A percentile compares a stretch with the other conserved stretches of the same genome.
Evolutionary conservation across 2,113 vertebrate species (phyloP).

Genomic region (Sander lucioperca): DNA sequence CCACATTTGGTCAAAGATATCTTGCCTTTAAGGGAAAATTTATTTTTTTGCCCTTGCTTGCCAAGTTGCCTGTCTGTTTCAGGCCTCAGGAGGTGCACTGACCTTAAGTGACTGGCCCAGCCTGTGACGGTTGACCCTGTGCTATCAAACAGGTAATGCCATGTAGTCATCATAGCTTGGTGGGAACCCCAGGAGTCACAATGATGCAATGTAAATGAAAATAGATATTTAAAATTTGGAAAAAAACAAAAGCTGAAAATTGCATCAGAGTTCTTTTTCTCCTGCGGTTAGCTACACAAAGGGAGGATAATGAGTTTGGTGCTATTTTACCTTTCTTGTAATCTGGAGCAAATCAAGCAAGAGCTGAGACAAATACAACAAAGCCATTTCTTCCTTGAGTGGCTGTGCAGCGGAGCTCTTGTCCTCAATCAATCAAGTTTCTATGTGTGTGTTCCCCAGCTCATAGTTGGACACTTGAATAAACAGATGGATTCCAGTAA

Average conservation of each 20-base stretch:
- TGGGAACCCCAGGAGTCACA: constrained; percentile 5
- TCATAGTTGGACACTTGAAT: constrained; percentile 12
- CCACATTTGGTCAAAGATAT: constrained; percentile 26
- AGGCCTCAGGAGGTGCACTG: constrained; percentile 39
- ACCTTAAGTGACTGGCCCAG: constrained; percentile 36
- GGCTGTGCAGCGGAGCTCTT: constrained; percentile 9
- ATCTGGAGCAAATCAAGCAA: constrained; percentile 45
- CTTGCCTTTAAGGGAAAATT: constrained; percentile 27
- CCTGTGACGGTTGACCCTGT: constrained; percentile 38
- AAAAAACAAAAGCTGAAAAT: constrained; percentile 31
- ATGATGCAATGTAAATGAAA: constrained; percentile 75
- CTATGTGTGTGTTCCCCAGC: not conserved
- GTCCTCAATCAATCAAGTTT: constrained; percentile 41
- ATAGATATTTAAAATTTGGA: constrained; percentile 63
- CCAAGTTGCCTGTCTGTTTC: constrained; percentile 30
- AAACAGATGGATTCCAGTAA: not conserved
- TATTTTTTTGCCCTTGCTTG: constrained; percentile 36
- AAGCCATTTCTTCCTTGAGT: constrained; percentile 50
- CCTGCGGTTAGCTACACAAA: not conserved
- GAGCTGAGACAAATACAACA: constrained; percentile 37
- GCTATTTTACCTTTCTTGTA: constrained; percentile 47
- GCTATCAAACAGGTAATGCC: constrained; percentile 40
- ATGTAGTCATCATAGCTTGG: constrained; percentile 23
- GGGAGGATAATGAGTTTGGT: constrained; percentile 54
- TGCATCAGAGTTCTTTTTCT: constrained; percentile 6